Conservation (phyloP, 2,113 vertebrate species). For the Macquaria australasica region DNA sequence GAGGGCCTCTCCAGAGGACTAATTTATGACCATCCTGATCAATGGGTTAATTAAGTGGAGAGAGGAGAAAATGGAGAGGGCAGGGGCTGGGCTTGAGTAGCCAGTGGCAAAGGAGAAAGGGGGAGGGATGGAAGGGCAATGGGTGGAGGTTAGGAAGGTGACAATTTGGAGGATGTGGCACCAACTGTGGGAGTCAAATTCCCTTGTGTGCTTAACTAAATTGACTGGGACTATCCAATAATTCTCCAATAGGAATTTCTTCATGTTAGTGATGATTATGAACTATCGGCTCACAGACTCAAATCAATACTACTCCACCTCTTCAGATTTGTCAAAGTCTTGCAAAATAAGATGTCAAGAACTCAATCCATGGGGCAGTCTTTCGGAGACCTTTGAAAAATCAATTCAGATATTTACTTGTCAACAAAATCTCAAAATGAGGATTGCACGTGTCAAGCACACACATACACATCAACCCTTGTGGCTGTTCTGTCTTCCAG, state of each 20-base stretch:
- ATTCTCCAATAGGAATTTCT: constrained; percentile 30
- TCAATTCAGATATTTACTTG: constrained; percentile 59
- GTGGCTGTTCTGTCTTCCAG: neutral
- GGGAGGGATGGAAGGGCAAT: constrained; percentile 39
- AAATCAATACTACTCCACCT: constrained; percentile 55
- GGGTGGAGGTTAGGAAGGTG: neutral
- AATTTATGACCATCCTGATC: constrained; percentile 82
- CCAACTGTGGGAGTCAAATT: constrained; percentile 3
- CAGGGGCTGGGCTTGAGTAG: constrained; percentile 22
- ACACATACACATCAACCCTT: neutral
- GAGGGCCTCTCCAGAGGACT: constrained; percentile 70
- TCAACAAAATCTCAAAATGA: constrained; percentile 47
- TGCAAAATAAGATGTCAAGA: constrained; percentile 65
- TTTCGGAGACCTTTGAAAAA: constrained; percentile 68
- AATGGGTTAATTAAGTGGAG: constrained; percentile 84
- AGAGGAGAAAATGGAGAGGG: constrained; percentile 59
- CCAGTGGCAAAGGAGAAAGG: constrained; percentile 13
- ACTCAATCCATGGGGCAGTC: constrained; percentile 43
- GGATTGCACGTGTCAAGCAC: neutral
- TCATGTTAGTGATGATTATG: constrained; percentile 45
- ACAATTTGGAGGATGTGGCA: neutral
- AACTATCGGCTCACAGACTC: constrained; percentile 26
- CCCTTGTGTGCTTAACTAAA: constrained; percentile 34
- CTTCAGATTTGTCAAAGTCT: constrained; percentile 64
- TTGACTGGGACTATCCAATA: constrained; percentile 23